These are phyloP conservation scores for Ptilorrhoa leucosticta DNA, from an alignment of 2,113 vertebrate genomes.

Conservation along the genomic window DNA sequence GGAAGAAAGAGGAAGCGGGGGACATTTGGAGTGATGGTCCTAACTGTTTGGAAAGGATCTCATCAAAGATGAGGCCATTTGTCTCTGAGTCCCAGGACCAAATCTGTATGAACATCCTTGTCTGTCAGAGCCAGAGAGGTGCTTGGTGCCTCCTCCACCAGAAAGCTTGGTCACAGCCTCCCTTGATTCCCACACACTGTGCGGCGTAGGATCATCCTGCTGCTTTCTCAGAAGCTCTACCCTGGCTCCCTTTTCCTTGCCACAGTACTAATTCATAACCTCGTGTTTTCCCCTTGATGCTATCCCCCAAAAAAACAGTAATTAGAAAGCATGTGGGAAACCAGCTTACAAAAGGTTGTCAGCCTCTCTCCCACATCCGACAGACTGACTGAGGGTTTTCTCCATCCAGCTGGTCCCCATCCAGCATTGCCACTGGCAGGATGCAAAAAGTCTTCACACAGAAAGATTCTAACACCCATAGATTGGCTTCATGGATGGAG, in stretches of 20 bases:
- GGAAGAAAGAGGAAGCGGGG: background rate
- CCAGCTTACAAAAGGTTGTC: background rate
- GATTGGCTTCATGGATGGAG: background rate
- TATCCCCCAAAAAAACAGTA: background rate
- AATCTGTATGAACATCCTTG: background rate
- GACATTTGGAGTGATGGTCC: background rate
- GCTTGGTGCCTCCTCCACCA: background rate
- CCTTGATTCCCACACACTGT: background rate
- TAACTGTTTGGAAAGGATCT: background rate
- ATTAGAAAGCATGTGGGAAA: conserved; percentile 6
- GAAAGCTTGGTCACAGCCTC: background rate
- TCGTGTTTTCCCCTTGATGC: background rate
- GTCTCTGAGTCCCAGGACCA: background rate
- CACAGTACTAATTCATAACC: background rate
- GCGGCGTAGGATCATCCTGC: accelerated
- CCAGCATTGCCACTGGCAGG: background rate
- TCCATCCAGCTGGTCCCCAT: background rate
- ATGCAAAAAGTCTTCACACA: background rate
- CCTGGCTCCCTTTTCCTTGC: background rate
- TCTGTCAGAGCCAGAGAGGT: background rate
- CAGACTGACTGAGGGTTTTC: background rate
- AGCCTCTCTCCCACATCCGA: background rate
- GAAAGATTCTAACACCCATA: background rate
- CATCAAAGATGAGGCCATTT: background rate
- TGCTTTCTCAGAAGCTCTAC: background rate